Percentiles rank a stretch among this genome's conserved stretches.
Evolutionary conservation across 2,113 vertebrate species (phyloP).

Genomic region (Spea bombifrons): DNA sequence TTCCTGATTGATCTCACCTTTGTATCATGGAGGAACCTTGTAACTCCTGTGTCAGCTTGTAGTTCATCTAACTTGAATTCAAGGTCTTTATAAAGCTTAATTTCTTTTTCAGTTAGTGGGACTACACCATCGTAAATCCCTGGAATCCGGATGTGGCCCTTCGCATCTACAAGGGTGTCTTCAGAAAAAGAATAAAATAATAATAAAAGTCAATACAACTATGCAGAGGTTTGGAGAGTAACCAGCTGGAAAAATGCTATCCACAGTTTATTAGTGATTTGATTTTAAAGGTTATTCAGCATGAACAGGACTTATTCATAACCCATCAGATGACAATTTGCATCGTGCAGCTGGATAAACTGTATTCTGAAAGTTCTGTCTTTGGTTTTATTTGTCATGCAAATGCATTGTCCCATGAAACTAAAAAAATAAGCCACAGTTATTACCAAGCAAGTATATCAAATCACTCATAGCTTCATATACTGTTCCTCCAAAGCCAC

Average conservation of each 20-base stretch:
- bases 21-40: conserved; percentile 74
- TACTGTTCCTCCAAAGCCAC: conserved; percentile 70
- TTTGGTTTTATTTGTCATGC: too few species aligned
- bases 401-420: too few species aligned
- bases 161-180: conserved; percentile 81
- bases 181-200: neutral
- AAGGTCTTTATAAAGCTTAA: conserved; percentile 68
- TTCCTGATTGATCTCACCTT: conserved; percentile 68
- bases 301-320: too few species aligned
- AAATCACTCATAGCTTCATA: conserved; percentile 70
- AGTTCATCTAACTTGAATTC: conserved; percentile 76
- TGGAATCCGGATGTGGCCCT: conserved; percentile 80
- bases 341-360: too few species aligned
- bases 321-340: too few species aligned
- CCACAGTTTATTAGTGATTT: too few species aligned
- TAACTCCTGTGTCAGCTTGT: conserved; percentile 66
- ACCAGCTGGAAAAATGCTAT: too few species aligned
- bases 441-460: conserved; percentile 73
- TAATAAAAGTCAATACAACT: too few species aligned
- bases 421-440: conserved; percentile 32
- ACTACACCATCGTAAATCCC: conserved; percentile 77
- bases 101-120: conserved; percentile 74
- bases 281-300: too few species aligned
- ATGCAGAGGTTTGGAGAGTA: too few species aligned
- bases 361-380: too few species aligned